A percentile compares a stretch with the other conserved stretches of the same genome.
Conservation (phyloP, 1,140 invertebrate species). For the Diplogasteroides magnus region DNA sequence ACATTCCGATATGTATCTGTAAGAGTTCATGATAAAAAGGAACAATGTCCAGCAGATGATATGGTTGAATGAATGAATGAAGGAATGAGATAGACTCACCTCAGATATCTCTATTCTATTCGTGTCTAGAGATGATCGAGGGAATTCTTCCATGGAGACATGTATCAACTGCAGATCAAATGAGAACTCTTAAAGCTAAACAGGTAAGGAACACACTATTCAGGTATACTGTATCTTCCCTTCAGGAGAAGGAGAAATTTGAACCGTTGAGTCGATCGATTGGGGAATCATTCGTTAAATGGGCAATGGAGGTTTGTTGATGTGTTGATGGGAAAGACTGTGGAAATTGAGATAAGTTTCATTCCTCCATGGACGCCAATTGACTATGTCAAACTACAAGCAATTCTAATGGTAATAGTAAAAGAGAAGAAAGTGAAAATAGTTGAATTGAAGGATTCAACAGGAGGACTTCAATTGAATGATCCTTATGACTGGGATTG, state of each 20-base stretch:
- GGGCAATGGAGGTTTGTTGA: neutral
- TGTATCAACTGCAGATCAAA: neutral
- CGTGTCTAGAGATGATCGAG: neutral
- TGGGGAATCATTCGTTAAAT: neutral
- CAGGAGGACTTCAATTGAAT: neutral
- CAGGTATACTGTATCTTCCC: neutral
- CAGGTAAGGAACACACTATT: too few species aligned
- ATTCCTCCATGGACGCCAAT: neutral
- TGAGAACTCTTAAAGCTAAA: too few species aligned
- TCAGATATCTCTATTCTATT: neutral
- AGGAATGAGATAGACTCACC: neutral
- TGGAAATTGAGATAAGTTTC: too few species aligned
- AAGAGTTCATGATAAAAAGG: slow-evolving; percentile 93
- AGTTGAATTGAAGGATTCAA: neutral
- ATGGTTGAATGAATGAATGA: slow-evolving; percentile 91
- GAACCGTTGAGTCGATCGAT: neutral
- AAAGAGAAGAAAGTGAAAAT: neutral
- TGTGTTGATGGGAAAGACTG: too few species aligned
- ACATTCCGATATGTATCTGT: slow-evolving; percentile 98
- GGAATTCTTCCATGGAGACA: neutral
- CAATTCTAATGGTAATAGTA: neutral
- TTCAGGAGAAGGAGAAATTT: neutral
- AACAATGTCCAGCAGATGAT: slow-evolving; percentile 66
- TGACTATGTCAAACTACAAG: neutral
- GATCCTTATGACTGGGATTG: neutral